Evolutionary conservation across 2,888 invertebrate genomes (phyloP), one percentile per base, ranked within the genome.

Genomic region (Heteromurus nitidus): DNA sequence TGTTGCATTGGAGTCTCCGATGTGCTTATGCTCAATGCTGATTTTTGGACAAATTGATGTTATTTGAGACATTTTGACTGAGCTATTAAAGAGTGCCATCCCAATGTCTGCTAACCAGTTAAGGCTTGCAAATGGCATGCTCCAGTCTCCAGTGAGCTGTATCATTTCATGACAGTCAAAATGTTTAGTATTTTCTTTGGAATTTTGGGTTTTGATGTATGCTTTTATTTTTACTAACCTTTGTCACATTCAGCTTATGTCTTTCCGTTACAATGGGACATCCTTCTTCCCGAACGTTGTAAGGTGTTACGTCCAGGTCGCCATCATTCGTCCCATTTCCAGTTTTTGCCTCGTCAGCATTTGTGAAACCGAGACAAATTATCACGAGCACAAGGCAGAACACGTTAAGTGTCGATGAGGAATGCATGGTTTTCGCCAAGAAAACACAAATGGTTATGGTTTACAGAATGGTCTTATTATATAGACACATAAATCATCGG

Each of bases 41-140:
- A 76, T 67, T 20, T n/a, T 60, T 7, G 82, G 82, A 28, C 82
- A 82, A 7, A 76, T 72, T 3, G 76, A 53, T 22, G 72, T 69
- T 16, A 82, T 72, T 60, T 82, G 76, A 0, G 82, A 76, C 72
- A 76, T 82, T 53, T 68, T 76, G 16, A 74, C 82, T 0, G 76
- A 68, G 36, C 30, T 55, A 42, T 77, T 77, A n/a, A 67, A 47
- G 18, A 82, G 53, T 1, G 82, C 76, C 60, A 82, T 77, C 9
- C 76, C 76, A 53, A 82, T 79, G 36, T 77, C 82, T 31, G 73
- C 79, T 18, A 82, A 20, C 82, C 82, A 82, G 30, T 82, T 82
- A 9, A 82, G 58, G 44, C 82, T 82, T 1, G 77, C 28, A 20
- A 36, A 82, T 20, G 82, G 77, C 30, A 82, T 24, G 0, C 18